Conservation (phyloP, 2,113 vertebrate genomes). For the Nothocercus nigrocapillus region DNA sequence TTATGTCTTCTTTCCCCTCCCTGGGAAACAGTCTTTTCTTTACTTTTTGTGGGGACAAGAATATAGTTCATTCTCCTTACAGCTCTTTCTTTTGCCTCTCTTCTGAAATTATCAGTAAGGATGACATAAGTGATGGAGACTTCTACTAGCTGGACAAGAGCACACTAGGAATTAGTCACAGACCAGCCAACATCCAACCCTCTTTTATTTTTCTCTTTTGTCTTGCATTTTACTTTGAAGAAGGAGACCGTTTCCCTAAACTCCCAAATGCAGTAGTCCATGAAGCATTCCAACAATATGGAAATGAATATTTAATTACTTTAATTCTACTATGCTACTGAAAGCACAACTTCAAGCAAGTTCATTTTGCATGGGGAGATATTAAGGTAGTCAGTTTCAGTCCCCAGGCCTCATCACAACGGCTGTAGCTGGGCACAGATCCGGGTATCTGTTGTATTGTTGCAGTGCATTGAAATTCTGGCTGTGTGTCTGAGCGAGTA, state of each 20-base stretch:
- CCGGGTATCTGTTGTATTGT: not conserved
- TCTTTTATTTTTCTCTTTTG: not conserved
- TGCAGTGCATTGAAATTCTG: not conserved
- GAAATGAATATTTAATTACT: constrained; percentile 44
- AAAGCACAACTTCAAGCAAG: constrained; percentile 6
- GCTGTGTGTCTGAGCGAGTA: not conserved
- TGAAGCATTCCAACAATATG: constrained; percentile 2
- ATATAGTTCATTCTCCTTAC: not conserved
- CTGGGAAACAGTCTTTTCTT: not conserved
- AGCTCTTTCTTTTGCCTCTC: not conserved
- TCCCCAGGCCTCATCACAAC: not conserved
- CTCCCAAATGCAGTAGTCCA: not conserved
- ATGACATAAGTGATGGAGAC: not conserved
- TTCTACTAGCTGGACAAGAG: not conserved
- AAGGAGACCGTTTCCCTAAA: not conserved
- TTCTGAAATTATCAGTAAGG: not conserved
- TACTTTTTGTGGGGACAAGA: not conserved
- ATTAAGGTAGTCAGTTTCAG: not conserved
- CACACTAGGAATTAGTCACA: not conserved
- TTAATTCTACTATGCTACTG: constrained; percentile 19
- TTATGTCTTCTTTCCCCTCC: not conserved
- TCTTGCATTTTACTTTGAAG: constrained; percentile 1
- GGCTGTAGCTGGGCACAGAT: not conserved
- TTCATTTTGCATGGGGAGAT: not conserved
- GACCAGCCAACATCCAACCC: not conserved